Conservation (phyloP, 2,113 vertebrate genomes). For the Hippocampus mohnikei region DNA sequence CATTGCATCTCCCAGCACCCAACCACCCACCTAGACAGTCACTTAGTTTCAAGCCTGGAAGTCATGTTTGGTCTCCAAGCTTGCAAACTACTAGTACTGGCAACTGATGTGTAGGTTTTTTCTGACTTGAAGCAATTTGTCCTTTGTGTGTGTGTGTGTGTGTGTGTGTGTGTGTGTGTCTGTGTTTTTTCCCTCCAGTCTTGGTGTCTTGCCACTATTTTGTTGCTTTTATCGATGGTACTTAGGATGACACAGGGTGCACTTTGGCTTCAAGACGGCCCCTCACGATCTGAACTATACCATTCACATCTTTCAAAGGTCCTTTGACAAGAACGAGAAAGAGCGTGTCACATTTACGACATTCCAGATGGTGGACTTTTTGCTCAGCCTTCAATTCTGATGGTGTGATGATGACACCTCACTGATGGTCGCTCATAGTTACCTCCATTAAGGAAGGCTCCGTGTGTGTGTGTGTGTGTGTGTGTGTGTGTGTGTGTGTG, state of each 20-base stretch:
- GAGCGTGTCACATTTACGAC: slow-evolving; percentile 30
- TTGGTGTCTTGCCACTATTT: not conserved
- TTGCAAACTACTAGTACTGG: slow-evolving; percentile 18
- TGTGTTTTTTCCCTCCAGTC: not conserved
- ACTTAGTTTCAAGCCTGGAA: slow-evolving; percentile 35
- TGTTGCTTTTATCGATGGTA: slow-evolving; percentile 17
- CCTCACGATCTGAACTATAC: slow-evolving; percentile 17
- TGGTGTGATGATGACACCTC: slow-evolving; percentile 19
- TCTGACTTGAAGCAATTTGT: slow-evolving; percentile 11
- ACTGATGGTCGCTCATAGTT: slow-evolving; percentile 35
- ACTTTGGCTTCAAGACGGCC: slow-evolving; percentile 34
- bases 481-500: not conserved
- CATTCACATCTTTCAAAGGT: not conserved
- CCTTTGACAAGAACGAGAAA: slow-evolving; percentile 22
- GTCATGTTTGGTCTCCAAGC: slow-evolving; percentile 36
- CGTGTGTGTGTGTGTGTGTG: not conserved
- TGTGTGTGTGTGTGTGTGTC: no score
- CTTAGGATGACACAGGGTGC: slow-evolving; percentile 18
- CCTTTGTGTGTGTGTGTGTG: not conserved
- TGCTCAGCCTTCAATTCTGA: slow-evolving; percentile 27
- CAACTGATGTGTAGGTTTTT: slow-evolving; percentile 9
- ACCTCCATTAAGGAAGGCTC: not conserved
- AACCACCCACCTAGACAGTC: slow-evolving; percentile 21
- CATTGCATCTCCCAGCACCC: slow-evolving; percentile 49
- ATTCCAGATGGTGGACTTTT: slow-evolving; percentile 24